phyloP scores from a whole-genome alignment of 2,888 invertebrate genomes.

The Phlogophora meticulosa region DNA sequence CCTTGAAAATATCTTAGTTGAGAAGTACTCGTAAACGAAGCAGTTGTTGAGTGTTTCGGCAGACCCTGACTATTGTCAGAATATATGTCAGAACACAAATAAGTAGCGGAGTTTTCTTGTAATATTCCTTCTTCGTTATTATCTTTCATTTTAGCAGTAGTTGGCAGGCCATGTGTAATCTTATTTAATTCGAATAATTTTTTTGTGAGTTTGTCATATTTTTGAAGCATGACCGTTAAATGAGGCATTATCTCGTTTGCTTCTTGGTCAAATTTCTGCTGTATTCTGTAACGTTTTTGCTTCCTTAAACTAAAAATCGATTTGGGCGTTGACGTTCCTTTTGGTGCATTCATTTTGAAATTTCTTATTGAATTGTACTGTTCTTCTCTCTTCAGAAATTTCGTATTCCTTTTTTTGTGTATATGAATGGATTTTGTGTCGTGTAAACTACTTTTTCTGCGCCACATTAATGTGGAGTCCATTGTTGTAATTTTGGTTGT shows the following conservation, averaged over 20 bases:
- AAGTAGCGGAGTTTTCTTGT: not conserved
- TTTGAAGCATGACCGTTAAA: conserved; percentile 17
- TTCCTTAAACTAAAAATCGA: not conserved
- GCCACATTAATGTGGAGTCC: conserved; percentile 16
- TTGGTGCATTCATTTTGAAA: conserved; percentile 12
- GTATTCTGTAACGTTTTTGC: not conserved
- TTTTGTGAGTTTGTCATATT: conserved; percentile 17
- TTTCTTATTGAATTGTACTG: not conserved
- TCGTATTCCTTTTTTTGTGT: conserved; percentile 1
- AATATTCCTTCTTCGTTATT: not conserved
- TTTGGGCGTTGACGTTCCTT: conserved; percentile 24
- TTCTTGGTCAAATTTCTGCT: not conserved
- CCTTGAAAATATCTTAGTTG: not conserved
- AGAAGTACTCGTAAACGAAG: not conserved
- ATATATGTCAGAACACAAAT: not conserved
- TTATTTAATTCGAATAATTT: not conserved
- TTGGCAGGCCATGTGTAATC: not conserved
- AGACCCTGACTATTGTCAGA: not conserved
- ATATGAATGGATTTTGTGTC: conserved; percentile 14
- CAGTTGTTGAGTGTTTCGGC: conserved; percentile 2
- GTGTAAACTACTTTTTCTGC: conserved; percentile 24
- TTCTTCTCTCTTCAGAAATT: conserved; percentile 17
- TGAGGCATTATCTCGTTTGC: not conserved
- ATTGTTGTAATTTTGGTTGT: conserved; percentile 36
- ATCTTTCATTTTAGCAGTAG: conserved; percentile 12